Evolutionary conservation across 2,797 vertebrate genomes (phyloP), one percentile per base, ranked within the genome.

Genomic region (Ptychobarbus kaznakovi): DNA sequence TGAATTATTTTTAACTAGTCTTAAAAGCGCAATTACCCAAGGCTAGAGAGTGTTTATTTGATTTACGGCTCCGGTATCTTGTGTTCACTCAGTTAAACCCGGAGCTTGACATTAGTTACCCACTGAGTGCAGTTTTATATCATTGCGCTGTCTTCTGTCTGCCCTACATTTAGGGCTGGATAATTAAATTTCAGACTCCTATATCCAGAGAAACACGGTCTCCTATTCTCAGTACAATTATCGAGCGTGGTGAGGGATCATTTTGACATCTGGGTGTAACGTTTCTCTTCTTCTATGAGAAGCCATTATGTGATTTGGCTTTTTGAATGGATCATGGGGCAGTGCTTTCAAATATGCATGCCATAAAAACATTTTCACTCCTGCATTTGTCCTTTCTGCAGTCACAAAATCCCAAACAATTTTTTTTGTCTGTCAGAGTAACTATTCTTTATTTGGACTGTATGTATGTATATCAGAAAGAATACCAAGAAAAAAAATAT

Each of bases 141-240:
- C 89, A 63, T 83, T 90, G 85, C 68, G 70, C 89, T 85, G 88
- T 91, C 76, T 90, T 91, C 91, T 90, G 90, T 93, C 89, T 91
- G 84, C 90, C 90, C 88, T 92, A 92, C 92, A 92, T 94, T 94
- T 94, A 93, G 93, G 92, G 92, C 91, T 92, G 90, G 93, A 94
- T 94, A 94, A 95, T 95, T 95, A 92, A 89, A 94, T 95, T 94
- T 94, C 91, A 94, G 90, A 90, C 87, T 91, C 90, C 89, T 93
- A 93, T 94, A 94, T 93, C 93, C 93, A 88, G 92, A 92, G 92
- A 92, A 92, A 92, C 92, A 90, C 87, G 49, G 91, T 90, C 90
- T 94, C 91, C 90, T 81, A 88, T 92, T 94, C 94, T 93, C 90
- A 87, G 90, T 75, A 93, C 93, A 95, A 94, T 95, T 95, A 95